A percentile compares a stretch with the other conserved stretches of the same genome.
Conservation (phyloP, 2,888 invertebrate genomes). For the Cyaniris semiargus region DNA sequence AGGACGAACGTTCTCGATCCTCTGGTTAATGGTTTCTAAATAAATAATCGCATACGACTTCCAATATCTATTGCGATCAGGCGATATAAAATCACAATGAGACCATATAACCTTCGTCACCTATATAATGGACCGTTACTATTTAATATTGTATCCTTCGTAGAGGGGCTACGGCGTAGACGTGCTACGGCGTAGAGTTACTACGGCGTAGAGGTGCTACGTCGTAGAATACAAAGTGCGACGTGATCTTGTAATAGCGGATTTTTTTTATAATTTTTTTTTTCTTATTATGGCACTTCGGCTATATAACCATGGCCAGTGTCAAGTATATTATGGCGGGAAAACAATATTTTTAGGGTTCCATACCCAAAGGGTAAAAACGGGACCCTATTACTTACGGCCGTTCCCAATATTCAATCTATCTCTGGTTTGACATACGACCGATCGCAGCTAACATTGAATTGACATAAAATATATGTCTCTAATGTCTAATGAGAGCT, state of each 20-base stretch:
- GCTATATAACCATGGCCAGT: no score
- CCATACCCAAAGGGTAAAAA: no score
- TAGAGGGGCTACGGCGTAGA: conserved; percentile 5
- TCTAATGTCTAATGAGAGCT: no score
- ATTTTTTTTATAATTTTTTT: no score
- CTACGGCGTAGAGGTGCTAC: background rate
- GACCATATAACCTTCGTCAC: conserved; percentile 14
- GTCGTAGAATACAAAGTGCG: background rate
- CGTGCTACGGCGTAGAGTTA: background rate
- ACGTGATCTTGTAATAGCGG: background rate
- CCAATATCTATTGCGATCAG: conserved; percentile 20
- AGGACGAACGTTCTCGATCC: background rate
- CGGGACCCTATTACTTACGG: no score
- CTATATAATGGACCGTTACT: conserved; percentile 15
- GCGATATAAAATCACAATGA: conserved; percentile 20
- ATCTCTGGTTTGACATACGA: no score
- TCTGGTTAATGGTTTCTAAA: conserved; percentile 10
- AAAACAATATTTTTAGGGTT: no score
- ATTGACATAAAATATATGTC: no score
- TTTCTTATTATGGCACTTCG: no score
- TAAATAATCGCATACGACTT: background rate
- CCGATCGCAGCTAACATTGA: no score
- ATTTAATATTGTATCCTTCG: background rate
- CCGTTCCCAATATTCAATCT: no score
- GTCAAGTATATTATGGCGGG: no score